Evolutionary conservation across 2,113 vertebrate species (phyloP), one percentile per base, ranked within the genome.

Genomic region (Anhinga rufa): DNA sequence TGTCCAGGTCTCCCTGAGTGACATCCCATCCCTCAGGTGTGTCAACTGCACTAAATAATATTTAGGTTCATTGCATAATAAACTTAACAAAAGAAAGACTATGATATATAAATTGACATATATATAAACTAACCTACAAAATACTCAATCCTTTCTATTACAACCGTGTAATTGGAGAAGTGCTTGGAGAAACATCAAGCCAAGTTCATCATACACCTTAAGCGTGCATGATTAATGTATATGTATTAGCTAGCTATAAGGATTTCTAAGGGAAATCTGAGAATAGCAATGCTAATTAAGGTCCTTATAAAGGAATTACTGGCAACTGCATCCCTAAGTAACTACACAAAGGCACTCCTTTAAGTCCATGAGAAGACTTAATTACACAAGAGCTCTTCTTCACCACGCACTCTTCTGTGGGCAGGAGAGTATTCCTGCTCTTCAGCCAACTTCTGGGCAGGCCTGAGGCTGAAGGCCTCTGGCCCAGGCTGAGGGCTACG

Each of bases 211-310:
- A 34, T 6, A 1, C 6, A 65, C 9, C 25, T 70, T 69, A 62
- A 65, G 0, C 5, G 2, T 21, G 31, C 25, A 15, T 7, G 6
- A 40, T 18, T 38, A 74, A 60, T 5, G 9, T 14, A 7, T 7
- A 20, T 2, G 1, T 5, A 57, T 38, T 34, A 36, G 49, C 12
- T 46, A 78, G 8, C 42, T 62, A 51, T 0, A 5, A 64, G 4
- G 9, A 40, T 51, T 85, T 82, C 52, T 32, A 29, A 81, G 19
- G 46, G 25, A 90, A 66, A 69, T 4, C 10, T 14, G 62, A 38
- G 1, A 78, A 24, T 1, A 38, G 17, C 9, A 34, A 10, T 16
- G 24, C 49, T 65, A 52, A 65, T 22, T 17, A 29, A 64, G 22
- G 22, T 22, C 48, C 31, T 38, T 26, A 15, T 1, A n/a, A 21